Base-by-base conservation (phyloP, 2,888 invertebrate genomes). In the Caenorhabditis drosophilae region DNA sequence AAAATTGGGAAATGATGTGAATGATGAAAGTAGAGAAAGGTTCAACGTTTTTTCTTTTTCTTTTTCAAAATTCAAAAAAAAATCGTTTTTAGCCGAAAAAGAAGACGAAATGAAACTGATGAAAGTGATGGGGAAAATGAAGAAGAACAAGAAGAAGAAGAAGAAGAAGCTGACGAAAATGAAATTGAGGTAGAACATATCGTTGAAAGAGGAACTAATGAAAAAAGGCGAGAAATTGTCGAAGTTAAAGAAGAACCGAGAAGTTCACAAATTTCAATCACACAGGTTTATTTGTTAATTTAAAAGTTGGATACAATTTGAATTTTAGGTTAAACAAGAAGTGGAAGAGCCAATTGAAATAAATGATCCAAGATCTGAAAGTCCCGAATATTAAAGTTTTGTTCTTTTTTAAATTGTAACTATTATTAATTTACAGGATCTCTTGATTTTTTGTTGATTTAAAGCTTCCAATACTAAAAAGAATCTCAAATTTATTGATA, bases 1-100 rank as follows among this genome's bases (percentile, higher is more conserved):
- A 25, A 64, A 64, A 55, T 36, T 64, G 27, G 50, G 57, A 7
- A 57, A 23, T 1, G 53, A 51, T 16, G 35, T 35, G 4, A 47
- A 46, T 20, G 66, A 66, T 7, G 50, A 52, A 20, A n/a, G 42
- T 20, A 42, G 35, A 4, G 51, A 50, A 23, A 7, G 15, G 22
- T 42, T 20, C 3, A 23, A 15, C 20, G 15, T 15, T 15, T 6
- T 12, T 42, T 42, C 7, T 42, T 42, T 42, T 42, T 42, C 23
- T 2, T 40, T 18, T 18, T 40, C 18, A 9, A 36, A 12, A 15
- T 36, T 36, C n/a, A 4, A 4, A 12, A 36, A 36, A 36, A n/a
- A n/a, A n/a, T n/a, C n/a, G n/a, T n/a, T 42, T 42, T 12, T 23
- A 42, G 42, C 15, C 42, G 42, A 42, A 42, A 42, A 42, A 4